Percentiles rank a stretch among this genome's conserved stretches.
Conservation (phyloP, 92 coral and sea anemone species). For the Phenganax marumi region DNA sequence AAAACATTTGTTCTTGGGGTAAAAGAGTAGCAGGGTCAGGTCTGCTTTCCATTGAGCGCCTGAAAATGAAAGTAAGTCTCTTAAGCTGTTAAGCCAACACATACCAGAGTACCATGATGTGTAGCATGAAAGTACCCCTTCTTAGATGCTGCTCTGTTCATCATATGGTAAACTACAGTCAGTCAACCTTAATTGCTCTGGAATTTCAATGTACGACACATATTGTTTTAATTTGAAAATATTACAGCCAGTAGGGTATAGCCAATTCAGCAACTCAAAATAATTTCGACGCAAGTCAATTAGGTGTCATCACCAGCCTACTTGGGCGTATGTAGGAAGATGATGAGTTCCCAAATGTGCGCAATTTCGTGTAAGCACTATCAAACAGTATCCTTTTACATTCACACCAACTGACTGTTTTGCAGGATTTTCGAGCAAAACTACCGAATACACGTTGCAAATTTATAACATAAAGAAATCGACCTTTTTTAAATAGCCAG, state of each 20-base stretch:
- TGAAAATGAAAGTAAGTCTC: background rate
- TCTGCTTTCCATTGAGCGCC: conserved; percentile 21
- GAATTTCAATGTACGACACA: background rate
- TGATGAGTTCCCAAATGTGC: background rate
- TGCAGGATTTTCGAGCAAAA: background rate
- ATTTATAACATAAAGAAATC: background rate
- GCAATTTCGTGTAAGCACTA: background rate
- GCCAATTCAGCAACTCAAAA: background rate
- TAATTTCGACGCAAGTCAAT: no score
- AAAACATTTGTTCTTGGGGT: conserved; percentile 23
- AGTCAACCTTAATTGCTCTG: no score
- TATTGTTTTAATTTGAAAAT: background rate
- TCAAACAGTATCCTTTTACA: background rate
- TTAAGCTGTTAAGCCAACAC: background rate
- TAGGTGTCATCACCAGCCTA: background rate
- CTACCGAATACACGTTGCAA: background rate
- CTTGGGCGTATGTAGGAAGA: background rate
- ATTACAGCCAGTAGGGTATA: background rate
- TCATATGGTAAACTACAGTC: no score
- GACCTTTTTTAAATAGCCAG: background rate
- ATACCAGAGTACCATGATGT: background rate
- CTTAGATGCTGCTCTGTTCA: no score
- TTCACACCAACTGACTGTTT: conserved; percentile 12
- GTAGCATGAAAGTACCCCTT: background rate
- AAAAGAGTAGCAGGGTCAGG: conserved; percentile 29